These are phyloP conservation scores for Darevskia nairensis DNA, from an alignment of 2,797 vertebrate genomes.

Conservation along the genomic window DNA sequence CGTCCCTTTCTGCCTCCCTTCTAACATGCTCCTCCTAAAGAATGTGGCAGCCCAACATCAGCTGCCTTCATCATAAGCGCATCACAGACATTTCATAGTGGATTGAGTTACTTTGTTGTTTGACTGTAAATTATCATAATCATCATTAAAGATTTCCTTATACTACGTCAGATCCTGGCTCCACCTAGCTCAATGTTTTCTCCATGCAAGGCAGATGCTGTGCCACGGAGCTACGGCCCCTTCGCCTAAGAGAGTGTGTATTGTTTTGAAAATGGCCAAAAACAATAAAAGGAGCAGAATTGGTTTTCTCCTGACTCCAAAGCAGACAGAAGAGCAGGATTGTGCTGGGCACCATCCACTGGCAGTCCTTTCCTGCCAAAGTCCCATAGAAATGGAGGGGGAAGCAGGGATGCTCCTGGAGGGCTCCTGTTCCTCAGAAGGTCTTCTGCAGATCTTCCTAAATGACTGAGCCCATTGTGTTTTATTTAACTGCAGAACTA, in stretches of 20 bases:
- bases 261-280: constrained; percentile 12
- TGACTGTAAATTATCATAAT: no score
- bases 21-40: neutral
- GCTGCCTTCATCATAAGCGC: neutral
- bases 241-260: neutral
- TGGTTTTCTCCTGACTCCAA: constrained; percentile 10
- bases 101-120: neutral
- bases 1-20: no score
- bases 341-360: neutral
- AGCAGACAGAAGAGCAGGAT: constrained; percentile 58
- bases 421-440: neutral
- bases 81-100: neutral
- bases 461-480: constrained; percentile 57
- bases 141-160: no score
- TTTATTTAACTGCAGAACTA: constrained; percentile 75
- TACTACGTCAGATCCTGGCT: no score
- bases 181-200: no score
- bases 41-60: neutral
- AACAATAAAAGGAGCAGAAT: constrained; percentile 51
- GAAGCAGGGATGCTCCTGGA: neutral
- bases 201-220: no score
- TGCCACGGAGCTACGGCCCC: no score
- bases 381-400: neutral
- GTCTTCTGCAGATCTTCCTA: neutral
- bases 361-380: neutral